Conservation (phyloP, 2,797 vertebrate genomes). For the Mus caroli region DNA sequence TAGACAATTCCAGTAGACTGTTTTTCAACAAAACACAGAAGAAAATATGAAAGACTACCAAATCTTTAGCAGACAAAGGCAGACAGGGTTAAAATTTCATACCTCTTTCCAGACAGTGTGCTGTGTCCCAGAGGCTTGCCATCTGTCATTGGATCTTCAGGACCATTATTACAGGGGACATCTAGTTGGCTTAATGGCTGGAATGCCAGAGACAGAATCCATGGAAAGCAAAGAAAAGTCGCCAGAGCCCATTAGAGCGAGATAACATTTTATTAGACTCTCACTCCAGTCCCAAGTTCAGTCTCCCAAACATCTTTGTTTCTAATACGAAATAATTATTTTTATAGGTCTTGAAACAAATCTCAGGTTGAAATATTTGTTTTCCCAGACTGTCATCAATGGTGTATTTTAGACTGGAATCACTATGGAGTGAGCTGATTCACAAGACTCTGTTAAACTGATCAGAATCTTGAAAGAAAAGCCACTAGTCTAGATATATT, state of each 20-base stretch:
- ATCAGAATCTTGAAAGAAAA: constrained; percentile 33
- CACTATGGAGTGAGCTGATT: constrained; percentile 46
- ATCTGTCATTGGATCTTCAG: constrained; percentile 54
- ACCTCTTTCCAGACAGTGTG: constrained; percentile 47
- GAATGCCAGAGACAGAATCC: constrained; percentile 70
- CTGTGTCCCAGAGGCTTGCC: constrained; percentile 52
- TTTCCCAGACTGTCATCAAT: constrained; percentile 66
- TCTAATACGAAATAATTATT: constrained; percentile 82
- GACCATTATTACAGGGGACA: constrained; percentile 60
- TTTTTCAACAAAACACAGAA: background rate
- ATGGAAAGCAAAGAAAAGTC: constrained; percentile 75
- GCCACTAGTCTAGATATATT: background rate
- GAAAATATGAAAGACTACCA: constrained; percentile 32
- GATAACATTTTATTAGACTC: constrained; percentile 80
- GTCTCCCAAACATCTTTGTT: constrained; percentile 59
- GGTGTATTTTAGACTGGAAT: constrained; percentile 72
- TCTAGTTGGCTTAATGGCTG: constrained; percentile 69
- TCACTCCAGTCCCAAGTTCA: constrained; percentile 70
- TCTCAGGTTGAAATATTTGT: constrained; percentile 67
- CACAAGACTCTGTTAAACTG: background rate
- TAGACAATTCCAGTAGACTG: constrained; percentile 43
- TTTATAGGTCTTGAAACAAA: constrained; percentile 72
- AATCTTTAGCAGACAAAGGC: constrained; percentile 31
- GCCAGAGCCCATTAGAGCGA: constrained; percentile 82
- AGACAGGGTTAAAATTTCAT: constrained; percentile 36